Evolutionary conservation across 2,888 invertebrate genomes (phyloP), one percentile per base, ranked within the genome.

Genomic region (Amphiduros pacificus): DNA sequence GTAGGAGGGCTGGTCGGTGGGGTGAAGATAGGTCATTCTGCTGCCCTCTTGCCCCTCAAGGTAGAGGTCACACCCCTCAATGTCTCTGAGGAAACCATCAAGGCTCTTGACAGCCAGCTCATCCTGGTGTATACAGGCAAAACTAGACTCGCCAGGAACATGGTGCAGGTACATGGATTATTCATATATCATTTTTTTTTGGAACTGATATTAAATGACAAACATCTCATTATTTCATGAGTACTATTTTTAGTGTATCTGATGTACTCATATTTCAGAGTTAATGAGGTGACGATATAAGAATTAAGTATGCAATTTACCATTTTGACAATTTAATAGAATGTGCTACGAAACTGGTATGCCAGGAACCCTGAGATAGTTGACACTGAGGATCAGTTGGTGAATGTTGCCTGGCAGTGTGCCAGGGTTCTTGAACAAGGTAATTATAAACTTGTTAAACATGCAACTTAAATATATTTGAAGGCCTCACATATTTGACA

Each of bases 91-190:
- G 68, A 73, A 2, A 73, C 77, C 14, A 63, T 77, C 22, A 56
- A 76, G 40, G 70, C 67, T 11, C 76, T 86, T 53, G 81, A 82
- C 67, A 69, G 77, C 0, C 77, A 84, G 26, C 73, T 86, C 14
- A 66, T 85, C 2, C 74, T 86, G 6, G 75, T 87, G 22, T 86
- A 86, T 74, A 86, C 86, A 1, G 86, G 86, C 9, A 84, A 84
- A 67, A 84, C 85, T 1, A 76, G 86, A 27, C 76, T 87, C 50
- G 87, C 86, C 1, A 83, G 84, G 64, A 86, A 87, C 73, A 73
- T 87, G 1, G 76, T 87, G 17, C 85, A 86, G 79, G 81, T 81
- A 48, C n/a, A n/a, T n/a, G n/a, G n/a, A n/a, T n/a, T n/a, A n/a
- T n/a, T n/a, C n/a, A n/a, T n/a, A n/a, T n/a, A n/a, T n/a, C n/a